Percentiles rank a stretch among this genome's conserved stretches.
Evolutionary conservation across 2,113 vertebrate species (phyloP).

Genomic region (Saccopteryx bilineata): DNA sequence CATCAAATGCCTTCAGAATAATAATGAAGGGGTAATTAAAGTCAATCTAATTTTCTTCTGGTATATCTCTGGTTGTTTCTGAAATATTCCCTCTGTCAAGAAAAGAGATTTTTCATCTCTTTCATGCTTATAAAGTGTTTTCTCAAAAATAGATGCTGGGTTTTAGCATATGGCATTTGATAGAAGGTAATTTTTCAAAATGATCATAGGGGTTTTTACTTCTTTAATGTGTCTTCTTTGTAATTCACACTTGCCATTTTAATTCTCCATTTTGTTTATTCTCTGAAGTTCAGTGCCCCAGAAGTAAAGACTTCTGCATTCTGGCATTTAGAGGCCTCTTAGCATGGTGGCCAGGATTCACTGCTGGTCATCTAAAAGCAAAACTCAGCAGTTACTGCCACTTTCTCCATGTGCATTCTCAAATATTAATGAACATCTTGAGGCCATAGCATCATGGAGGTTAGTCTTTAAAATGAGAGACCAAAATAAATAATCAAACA

Average conservation of each 20-base stretch:
- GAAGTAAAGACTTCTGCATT: not conserved
- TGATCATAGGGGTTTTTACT: conserved; percentile 24
- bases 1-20: not conserved
- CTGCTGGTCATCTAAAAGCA: not conserved
- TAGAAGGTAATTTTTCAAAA: not conserved
- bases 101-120: not conserved
- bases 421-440: not conserved
- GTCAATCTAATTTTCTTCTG: not conserved
- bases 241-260: not conserved
- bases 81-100: not conserved
- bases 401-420: not conserved
- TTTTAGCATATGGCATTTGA: conserved; percentile 16
- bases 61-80: conserved; percentile 21
- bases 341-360: not conserved
- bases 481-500: not conserved
- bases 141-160: not conserved
- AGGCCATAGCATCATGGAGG: not conserved
- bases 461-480: not conserved
- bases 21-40: conserved; percentile 2
- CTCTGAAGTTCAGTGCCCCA: not conserved
- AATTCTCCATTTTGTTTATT: conserved; percentile 4
- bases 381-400: not conserved
- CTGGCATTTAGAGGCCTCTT: not conserved
- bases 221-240: not conserved
- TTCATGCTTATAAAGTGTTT: not conserved